Evolutionary conservation across 1,140 invertebrate species (phyloP), one percentile per base, ranked within the genome.

Genomic region (Antheraea mylitta): DNA sequence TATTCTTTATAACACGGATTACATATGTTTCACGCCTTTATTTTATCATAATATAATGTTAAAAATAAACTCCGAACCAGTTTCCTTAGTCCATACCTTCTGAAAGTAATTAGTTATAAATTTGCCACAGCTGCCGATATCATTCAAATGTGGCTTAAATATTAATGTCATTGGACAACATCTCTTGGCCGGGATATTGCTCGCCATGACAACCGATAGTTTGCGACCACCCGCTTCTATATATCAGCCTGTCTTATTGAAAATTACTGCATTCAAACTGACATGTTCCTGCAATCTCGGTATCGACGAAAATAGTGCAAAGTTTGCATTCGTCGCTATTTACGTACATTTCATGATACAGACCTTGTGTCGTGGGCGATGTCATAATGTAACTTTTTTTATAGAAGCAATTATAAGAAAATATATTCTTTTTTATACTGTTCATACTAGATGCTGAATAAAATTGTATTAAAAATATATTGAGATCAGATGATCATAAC

Each of bases 181-280:
- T 79, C 69, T 71, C 72, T 87, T 87, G 85, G 85, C 85, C 80
- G 75, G 67, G 45, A 18, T 71, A 72, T 87, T 87, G 85, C 83
- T 83, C 80, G 75, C 65, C 59, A 16, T 13, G 59, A 53, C 64
- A 64, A 65, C 59, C 66, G 45, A 67, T 68, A 48, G 59, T 61
- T 69, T 73, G 64, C 67, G 70, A 68, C 75, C 83, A 84, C 67
- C 70, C 76, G 83, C 72, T 80, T 60, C 60, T 75, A 87, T 78
- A 86, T 83, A 77, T 89, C 83, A 87, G 85, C 67, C 71, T 84
- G 80, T 80, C 84, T 75, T 77, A 79, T 77, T 72, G 66, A 69
- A 79, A 81, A 84, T 82, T 80, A 78, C 75, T 72, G 71, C 70
- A 68, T 64, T 69, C 64, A 59, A 53, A 66, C 45, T 66, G 42